These are phyloP conservation scores for Nothocercus julius DNA, from an alignment of 2,113 vertebrate species.

Conservation along the genomic window DNA sequence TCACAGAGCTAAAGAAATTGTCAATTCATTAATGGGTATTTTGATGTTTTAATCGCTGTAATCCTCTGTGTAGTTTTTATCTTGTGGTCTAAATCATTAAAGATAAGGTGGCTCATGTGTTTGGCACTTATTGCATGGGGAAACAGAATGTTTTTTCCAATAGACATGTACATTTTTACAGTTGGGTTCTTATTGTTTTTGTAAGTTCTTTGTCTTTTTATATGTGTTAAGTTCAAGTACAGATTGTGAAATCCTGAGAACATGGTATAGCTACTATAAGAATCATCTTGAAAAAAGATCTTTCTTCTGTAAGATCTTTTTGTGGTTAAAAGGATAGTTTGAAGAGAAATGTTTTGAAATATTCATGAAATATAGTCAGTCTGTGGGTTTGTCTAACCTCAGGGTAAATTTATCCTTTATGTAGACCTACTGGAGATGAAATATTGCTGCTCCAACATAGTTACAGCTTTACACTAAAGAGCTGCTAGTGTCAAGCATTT, in stretches of 20 bases:
- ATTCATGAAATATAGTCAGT: not conserved
- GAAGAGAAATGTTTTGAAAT: not conserved
- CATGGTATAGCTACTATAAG: not conserved
- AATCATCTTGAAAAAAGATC: not conserved
- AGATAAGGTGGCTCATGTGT: not conserved
- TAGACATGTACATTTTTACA: not conserved
- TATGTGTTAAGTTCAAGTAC: not conserved
- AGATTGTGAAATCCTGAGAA: not conserved
- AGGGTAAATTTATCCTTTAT: not conserved
- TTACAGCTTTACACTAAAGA: not conserved
- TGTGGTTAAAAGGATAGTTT: not conserved
- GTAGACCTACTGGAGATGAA: not conserved
- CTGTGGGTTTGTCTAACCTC: not conserved
- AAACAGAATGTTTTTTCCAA: not conserved
- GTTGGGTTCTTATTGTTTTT: not conserved
- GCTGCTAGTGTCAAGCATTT: not conserved
- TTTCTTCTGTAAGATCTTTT: not conserved
- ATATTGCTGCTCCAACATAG: not conserved
- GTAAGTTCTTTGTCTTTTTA: not conserved
- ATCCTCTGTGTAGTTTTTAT: not conserved
- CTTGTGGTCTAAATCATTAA: not conserved
- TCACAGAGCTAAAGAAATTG: not conserved
- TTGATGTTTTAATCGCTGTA: not conserved
- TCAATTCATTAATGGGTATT: not conserved
- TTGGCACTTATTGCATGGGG: not conserved